Percentiles rank a stretch among this genome's conserved stretches.
These are phyloP conservation scores for Hystrix brachyura DNA, from an alignment of 2,113 vertebrate genomes.

Conservation along the genomic window DNA sequence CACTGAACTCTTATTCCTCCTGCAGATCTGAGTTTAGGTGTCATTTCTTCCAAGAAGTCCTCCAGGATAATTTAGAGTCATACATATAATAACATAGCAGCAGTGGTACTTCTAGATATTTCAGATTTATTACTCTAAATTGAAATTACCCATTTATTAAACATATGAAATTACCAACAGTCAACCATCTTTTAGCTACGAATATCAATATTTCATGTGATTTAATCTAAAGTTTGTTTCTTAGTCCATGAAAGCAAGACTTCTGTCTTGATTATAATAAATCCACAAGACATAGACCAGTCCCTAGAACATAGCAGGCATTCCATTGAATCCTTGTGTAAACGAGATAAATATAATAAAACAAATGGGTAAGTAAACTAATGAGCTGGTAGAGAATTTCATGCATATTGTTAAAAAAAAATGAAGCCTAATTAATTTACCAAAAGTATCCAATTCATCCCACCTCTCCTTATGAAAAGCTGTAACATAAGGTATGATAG, in stretches of 20 bases:
- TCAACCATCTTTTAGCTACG: not conserved
- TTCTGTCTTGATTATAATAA: not conserved
- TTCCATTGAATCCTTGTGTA: not conserved
- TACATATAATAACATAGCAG: not conserved
- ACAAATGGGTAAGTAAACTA: not conserved
- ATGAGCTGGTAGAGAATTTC: not conserved
- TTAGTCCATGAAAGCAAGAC: not conserved
- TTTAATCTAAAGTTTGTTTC: conserved; percentile 13
- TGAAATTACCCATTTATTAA: not conserved
- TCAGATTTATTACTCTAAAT: not conserved
- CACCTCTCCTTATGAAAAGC: not conserved
- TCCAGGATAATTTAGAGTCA: not conserved
- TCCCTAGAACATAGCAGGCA: not conserved
- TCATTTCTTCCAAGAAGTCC: not conserved
- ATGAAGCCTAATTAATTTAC: not conserved
- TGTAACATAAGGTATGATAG: not conserved
- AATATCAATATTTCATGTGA: not conserved
- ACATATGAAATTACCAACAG: not conserved
- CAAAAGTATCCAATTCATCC: not conserved
- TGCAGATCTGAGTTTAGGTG: not conserved
- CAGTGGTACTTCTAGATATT: not conserved
- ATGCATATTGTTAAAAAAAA: not conserved
- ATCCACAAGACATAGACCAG: not conserved
- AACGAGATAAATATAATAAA: conserved; percentile 11
- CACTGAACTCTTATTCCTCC: not conserved